Conservation (phyloP, 2,113 vertebrate species). For the Phoxinus phoxinus region DNA sequence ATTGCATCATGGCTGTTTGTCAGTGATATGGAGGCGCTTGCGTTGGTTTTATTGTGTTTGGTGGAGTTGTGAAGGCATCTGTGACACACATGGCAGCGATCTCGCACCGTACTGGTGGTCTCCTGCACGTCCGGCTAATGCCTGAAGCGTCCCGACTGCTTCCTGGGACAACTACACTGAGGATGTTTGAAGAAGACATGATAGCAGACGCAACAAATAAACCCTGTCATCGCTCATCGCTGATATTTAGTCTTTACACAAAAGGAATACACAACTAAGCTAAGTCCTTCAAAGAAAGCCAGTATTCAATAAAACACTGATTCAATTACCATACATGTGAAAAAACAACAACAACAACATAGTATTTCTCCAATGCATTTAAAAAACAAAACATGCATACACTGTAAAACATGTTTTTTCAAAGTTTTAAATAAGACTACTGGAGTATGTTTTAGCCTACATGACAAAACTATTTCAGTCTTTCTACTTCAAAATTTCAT, state of each 20-base stretch:
- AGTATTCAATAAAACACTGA: not conserved
- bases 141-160: constrained; percentile 19
- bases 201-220: not conserved
- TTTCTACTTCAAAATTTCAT: too few relatives aligned
- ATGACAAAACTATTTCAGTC: too few relatives aligned
- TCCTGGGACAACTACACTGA: constrained; percentile 16
- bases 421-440: too few relatives aligned
- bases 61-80: constrained; percentile 19
- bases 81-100: constrained; percentile 23
- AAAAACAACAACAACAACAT: not conserved
- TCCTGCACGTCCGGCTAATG: constrained; percentile 9
- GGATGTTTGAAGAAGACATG: constrained; percentile 20
- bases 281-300: not conserved
- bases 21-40: constrained; percentile 1
- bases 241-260: not conserved
- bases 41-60: constrained; percentile 4
- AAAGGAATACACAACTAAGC: not conserved
- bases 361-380: not conserved
- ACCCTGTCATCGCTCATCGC: not conserved
- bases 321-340: too few relatives aligned
- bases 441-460: too few relatives aligned
- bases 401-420: too few relatives aligned
- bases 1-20: constrained; percentile 18
- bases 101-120: constrained; percentile 24
- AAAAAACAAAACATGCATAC: not conserved